These are phyloP conservation scores for Gonioctena quinquepunctata DNA, from an alignment of 1,140 invertebrate species.

Conservation along the genomic window DNA sequence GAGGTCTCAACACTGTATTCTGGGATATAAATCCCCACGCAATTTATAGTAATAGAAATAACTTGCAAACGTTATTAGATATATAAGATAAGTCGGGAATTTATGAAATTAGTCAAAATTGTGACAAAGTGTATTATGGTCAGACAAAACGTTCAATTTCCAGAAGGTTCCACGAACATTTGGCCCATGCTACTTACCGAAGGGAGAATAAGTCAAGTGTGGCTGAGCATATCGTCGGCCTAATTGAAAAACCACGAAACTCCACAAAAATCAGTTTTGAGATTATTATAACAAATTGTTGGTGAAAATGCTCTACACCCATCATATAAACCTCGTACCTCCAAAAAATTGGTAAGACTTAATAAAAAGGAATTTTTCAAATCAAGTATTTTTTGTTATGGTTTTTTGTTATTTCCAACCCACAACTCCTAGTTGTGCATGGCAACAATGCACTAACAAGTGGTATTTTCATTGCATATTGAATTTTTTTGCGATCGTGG, in stretches of 20 bases:
- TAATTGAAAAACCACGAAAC: background rate
- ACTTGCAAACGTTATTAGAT: too few relatives aligned
- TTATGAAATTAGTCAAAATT: too few relatives aligned
- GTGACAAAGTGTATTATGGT: too few relatives aligned
- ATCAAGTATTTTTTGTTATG: background rate
- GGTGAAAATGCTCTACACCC: background rate
- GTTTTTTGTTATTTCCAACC: conserved; percentile 7
- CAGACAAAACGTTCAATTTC: too few relatives aligned
- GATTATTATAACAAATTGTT: conserved; percentile 1
- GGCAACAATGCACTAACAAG: background rate
- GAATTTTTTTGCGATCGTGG: background rate
- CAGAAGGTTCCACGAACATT: too few relatives aligned
- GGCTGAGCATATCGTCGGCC: background rate
- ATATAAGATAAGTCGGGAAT: too few relatives aligned
- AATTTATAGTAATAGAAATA: too few relatives aligned
- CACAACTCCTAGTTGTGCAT: conserved; percentile 2
- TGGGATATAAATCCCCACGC: background rate
- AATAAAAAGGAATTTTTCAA: conserved; percentile 3
- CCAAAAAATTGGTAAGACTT: background rate
- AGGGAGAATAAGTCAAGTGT: too few relatives aligned
- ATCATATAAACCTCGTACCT: conserved; percentile 3
- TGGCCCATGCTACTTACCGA: too few relatives aligned
- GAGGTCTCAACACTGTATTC: too few relatives aligned
- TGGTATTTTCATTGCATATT: background rate
- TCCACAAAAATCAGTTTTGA: background rate